phyloP scores from a whole-genome alignment of 2,888 invertebrate genomes.

The Nomada fabriciana region DNA sequence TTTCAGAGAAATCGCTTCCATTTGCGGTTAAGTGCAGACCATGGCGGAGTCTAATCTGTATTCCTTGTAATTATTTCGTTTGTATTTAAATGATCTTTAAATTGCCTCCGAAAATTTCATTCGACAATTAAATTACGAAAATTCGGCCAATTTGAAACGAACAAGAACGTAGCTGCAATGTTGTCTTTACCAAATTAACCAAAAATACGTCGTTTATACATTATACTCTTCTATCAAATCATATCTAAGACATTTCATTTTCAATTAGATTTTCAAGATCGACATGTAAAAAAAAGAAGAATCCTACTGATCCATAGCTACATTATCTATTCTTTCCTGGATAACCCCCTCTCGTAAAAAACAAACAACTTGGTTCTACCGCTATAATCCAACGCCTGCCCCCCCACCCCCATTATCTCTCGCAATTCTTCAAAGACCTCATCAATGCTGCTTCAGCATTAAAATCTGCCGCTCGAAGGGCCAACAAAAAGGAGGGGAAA shows the following conservation, averaged over 20 bases:
- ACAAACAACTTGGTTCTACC: neutral
- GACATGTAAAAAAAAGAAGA: too few species aligned
- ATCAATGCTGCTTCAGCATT: constrained; percentile 19
- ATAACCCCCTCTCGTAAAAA: neutral
- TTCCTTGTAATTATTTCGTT: neutral
- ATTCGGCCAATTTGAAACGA: too few species aligned
- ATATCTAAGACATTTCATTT: too few species aligned
- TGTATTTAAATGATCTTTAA: too few species aligned
- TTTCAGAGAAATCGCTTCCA: constrained; percentile 18
- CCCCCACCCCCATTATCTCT: neutral
- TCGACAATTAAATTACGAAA: too few species aligned
- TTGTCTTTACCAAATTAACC: too few species aligned
- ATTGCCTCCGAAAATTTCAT: too few species aligned
- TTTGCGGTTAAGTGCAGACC: neutral
- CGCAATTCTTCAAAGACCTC: neutral
- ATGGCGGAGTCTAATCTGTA: neutral
- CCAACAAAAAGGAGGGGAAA: neutral
- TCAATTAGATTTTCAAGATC: too few species aligned
- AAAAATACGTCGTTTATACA: too few species aligned
- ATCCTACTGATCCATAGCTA: neutral
- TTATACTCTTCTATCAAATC: too few species aligned
- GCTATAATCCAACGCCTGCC: neutral
- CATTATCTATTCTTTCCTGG: neutral
- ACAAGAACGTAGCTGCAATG: too few species aligned
- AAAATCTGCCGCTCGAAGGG: constrained; percentile 9